A percentile compares a stretch with the other conserved stretches of the same genome.
Evolutionary conservation across 2,888 invertebrate genomes (phyloP).

Genomic region (Campoplex nolae): DNA sequence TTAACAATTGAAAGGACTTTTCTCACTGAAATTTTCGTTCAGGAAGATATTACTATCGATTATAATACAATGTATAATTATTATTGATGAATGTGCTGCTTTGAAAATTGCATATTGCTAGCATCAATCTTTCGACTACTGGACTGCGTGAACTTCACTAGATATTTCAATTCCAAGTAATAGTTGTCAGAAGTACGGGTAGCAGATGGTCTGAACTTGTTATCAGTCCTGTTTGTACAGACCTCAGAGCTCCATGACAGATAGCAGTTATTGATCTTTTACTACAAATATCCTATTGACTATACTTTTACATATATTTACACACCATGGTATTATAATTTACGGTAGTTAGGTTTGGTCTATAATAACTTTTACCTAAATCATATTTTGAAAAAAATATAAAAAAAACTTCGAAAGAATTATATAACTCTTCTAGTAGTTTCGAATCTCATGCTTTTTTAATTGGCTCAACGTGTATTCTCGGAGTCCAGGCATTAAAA

Average conservation of each 20-base stretch:
- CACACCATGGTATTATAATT: not conserved
- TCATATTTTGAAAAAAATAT: too few relatives aligned
- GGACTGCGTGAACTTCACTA: not conserved
- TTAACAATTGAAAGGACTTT: not conserved
- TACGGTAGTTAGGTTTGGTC: not conserved
- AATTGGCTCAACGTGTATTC: not conserved
- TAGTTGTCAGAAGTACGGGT: conserved; percentile 64
- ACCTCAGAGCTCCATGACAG: conserved; percentile 60
- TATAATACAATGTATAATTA: not conserved
- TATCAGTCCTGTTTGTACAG: conserved; percentile 73
- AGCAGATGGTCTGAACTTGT: conserved; percentile 73
- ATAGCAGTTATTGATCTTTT: conserved; percentile 72
- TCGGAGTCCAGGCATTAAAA: not conserved
- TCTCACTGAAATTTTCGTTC: not conserved
- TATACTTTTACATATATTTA: conserved; percentile 26
- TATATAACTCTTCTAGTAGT: not conserved
- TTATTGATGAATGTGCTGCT: not conserved
- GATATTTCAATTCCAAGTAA: conserved; percentile 31
- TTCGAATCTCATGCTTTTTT: not conserved
- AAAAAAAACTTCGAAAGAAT: not conserved
- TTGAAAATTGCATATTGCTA: not conserved
- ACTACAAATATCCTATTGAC: conserved; percentile 65
- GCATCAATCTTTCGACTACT: not conserved
- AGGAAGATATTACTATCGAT: not conserved
- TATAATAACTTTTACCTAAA: not conserved